Evolutionary conservation across 2,797 vertebrate genomes (phyloP), one percentile per base, ranked within the genome.

Genomic region (Myotis vivesi): DNA sequence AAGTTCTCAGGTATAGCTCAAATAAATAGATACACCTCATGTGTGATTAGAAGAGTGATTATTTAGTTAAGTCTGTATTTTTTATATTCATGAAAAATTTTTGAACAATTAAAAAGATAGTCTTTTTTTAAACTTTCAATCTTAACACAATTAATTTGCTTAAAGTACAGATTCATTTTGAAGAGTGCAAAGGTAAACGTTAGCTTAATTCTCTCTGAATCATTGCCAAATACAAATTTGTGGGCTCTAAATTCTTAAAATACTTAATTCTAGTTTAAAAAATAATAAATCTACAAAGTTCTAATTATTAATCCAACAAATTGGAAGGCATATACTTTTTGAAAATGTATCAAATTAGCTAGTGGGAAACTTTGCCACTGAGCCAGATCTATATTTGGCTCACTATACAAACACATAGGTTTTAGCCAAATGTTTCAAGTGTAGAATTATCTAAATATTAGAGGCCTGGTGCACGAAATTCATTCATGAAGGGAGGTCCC

Each of bases 221-320:
- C 79, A 51, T 73, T 75, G n/a, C 30, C 72, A 85, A 33, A 46
- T 62, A 17, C n/a, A 92, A 85, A 85, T 87, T 66, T 64, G 36
- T 87, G 13, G 19, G 30, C 9, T 85, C 85, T 55, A 86, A 88
- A 55, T 23, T 76, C 13, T 64, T 57, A 68, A 89, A 66, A 5
- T 49, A 87, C 64, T 77, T 72, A 87, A 93, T 85, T 94, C 17
- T 76, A 80, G 51, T 38, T 84, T 79, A 1, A 10, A 83, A 62
- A 62, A 79, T 75, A 84, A 51, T 80, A 87, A 81, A 90, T 36
- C 12, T 71, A 28, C 11, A 85, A 82, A 53, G 9, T 77, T 75
- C 8, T 92, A 79, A 92, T 64, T 69, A 93, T 80, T 87, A 89
- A 80, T 41, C 36, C 16, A 73, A 19, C 10, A 94, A 93, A 68